Percentiles rank a stretch among this genome's conserved stretches.
phyloP scores from a whole-genome alignment of 2,797 vertebrate species.

The Peromyscus attwateri region DNA sequence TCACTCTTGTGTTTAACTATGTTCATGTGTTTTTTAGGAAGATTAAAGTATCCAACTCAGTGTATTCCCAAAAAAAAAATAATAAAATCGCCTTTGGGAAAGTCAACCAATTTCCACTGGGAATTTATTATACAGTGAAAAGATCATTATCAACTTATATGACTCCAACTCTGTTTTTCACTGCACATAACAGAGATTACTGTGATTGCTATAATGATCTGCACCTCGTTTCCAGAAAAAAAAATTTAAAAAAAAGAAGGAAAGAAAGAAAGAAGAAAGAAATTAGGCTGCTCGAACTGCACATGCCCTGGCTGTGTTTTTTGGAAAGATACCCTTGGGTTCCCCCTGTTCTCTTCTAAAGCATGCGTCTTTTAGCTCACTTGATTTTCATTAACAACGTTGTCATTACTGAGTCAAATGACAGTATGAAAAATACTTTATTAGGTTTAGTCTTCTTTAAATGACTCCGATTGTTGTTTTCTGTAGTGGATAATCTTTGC shows the following conservation, averaged over 20 bases:
- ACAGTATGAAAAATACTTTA: neutral
- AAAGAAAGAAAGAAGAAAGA: too few species aligned
- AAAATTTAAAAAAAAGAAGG: accelerated
- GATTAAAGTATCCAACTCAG: neutral
- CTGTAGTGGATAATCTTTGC: neutral
- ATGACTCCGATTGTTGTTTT: neutral
- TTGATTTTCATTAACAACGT: neutral
- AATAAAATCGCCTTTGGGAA: neutral
- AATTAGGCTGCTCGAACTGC: neutral
- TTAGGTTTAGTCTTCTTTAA: neutral
- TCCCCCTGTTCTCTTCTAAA: neutral
- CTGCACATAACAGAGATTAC: neutral
- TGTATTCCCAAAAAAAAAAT: neutral
- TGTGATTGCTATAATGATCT: neutral
- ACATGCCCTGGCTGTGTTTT: neutral
- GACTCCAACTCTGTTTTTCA: neutral
- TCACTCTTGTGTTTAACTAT: neutral
- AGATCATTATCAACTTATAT: neutral
- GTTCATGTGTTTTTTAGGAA: neutral
- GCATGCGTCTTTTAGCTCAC: neutral
- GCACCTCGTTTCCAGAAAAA: neutral
- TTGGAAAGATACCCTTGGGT: too few species aligned
- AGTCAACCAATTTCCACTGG: neutral
- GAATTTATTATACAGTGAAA: constrained; percentile 19
- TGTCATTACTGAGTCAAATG: neutral